Evolutionary conservation across 2,888 invertebrate genomes (phyloP).

Genomic region (Alcis repandata): DNA sequence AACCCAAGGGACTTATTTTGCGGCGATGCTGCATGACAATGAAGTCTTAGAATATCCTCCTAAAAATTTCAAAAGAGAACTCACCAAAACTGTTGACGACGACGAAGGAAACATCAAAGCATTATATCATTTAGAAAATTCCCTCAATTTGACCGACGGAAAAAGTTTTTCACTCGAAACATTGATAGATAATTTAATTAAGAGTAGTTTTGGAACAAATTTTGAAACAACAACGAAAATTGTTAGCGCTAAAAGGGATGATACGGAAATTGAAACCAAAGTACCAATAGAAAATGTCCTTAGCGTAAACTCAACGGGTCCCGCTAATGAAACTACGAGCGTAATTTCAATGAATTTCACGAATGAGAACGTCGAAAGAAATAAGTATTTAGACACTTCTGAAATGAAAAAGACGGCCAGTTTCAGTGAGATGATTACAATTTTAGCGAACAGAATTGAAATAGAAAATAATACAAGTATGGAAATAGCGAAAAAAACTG

Average conservation of each 20-base stretch:
- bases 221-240: conserved; percentile 36
- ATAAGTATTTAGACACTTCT: conserved; percentile 50
- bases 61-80: conserved; percentile 68
- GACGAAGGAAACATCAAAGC: conserved; percentile 51
- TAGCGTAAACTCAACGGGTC: conserved; percentile 7
- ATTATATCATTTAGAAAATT: conserved; percentile 53
- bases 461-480: conserved; percentile 68
- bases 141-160: conserved; percentile 49
- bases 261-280: conserved; percentile 25
- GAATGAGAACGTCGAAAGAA: conserved; percentile 54
- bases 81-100: conserved; percentile 53
- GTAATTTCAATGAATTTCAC: conserved; percentile 53
- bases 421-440: conserved; percentile 61
- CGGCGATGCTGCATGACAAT: conserved; percentile 45
- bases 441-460: conserved; percentile 67
- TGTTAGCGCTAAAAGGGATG: conserved; percentile 7
- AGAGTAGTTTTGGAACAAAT: conserved; percentile 57
- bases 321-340: conserved; percentile 21
- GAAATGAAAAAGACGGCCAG: conserved; percentile 47
- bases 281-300: conserved; percentile 12
- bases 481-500: conserved; percentile 59
- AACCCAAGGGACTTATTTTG: conserved; percentile 46
- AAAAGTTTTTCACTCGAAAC: conserved; percentile 64
- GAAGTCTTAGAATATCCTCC: conserved; percentile 47
- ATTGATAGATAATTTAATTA: conserved; percentile 68